Conservation (phyloP, 2,797 vertebrate species). For the Zalophus californianus region DNA sequence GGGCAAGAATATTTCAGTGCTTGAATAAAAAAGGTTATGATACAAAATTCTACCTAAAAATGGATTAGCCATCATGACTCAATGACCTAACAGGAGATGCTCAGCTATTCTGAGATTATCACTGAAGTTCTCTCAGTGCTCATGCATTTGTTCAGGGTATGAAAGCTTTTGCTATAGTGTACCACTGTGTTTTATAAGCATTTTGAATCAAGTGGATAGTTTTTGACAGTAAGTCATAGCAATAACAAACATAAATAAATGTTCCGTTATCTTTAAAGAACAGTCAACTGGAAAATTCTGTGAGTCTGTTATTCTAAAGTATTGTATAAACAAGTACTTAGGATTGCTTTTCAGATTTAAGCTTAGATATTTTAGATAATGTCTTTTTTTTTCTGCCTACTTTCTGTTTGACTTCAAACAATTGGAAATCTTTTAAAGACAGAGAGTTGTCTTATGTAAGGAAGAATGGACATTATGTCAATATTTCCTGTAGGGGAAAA, state of each 20-base stretch:
- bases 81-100: neutral
- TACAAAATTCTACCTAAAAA: neutral
- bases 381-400: conserved; percentile 72
- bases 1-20: neutral
- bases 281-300: conserved; percentile 50
- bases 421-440: conserved; percentile 81
- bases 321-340: conserved; percentile 46
- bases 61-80: neutral
- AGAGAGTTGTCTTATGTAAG: conserved; percentile 83
- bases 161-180: neutral
- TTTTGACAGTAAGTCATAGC: conserved; percentile 32
- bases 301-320: conserved; percentile 27
- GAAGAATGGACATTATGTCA: conserved; percentile 84
- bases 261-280: conserved; percentile 60
- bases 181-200: conserved; percentile 10
- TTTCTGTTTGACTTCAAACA: conserved; percentile 80
- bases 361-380: conserved; percentile 78
- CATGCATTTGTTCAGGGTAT: neutral
- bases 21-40: neutral
- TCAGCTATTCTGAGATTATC: neutral
- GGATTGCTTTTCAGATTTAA: conserved; percentile 71
- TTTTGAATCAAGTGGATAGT: conserved; percentile 28
- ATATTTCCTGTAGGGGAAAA: conserved; percentile 81
- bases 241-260: conserved; percentile 59
- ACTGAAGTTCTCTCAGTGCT: neutral